Base-by-base conservation (phyloP, 2,113 vertebrate species). In the Podarcis muralis region DNA sequence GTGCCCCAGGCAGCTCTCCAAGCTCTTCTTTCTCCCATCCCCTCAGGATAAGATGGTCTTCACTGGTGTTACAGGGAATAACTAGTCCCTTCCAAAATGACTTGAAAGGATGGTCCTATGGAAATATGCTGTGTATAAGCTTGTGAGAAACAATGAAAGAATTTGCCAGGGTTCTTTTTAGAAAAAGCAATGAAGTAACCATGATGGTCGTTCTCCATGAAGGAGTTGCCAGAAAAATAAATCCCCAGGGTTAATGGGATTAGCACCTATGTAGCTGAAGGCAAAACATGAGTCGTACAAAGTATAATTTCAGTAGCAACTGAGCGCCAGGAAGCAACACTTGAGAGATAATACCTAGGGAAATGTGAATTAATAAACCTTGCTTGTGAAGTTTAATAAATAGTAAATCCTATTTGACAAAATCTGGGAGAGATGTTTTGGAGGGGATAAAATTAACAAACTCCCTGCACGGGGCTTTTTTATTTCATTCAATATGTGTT, bases 321-420 rank as follows among this genome's bases (percentile, higher is more conserved):
- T 27, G 81, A 84, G 18, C 65, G 53, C 30, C 20, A 35, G 43
- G 81, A 87, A 74, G 40, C 35, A 69, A n/a, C 53, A 57, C 59
- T 77, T 11, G 8, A 83, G 72, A 87, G 53, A 72, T 22, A 62
- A 69, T 74, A 79, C 40, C 32, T 80, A 35, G 27, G 85, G 89
- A 43, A 65, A 79, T 65, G 75, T 78, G 79, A 90, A 84, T 90
- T 87, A 90, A 84, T 87, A 84, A 79, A 74, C 20, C 30, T 79
- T 81, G 66, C 69, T 79, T 65, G 82, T 81, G 32, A 69, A 40
- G 68, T 87, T 87, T 90, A 84, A 87, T 87, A 81, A 90, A 90
- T 53, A 84, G 81, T 87, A 84, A 84, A 84, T 90, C 86, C 69
- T 84, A 79, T 84, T 79, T 69, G 80, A 65, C 30, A 84, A 83